Percentiles rank a stretch among this genome's conserved stretches.
phyloP scores from a whole-genome alignment of 2,113 vertebrate genomes.

The Cebus imitator region DNA sequence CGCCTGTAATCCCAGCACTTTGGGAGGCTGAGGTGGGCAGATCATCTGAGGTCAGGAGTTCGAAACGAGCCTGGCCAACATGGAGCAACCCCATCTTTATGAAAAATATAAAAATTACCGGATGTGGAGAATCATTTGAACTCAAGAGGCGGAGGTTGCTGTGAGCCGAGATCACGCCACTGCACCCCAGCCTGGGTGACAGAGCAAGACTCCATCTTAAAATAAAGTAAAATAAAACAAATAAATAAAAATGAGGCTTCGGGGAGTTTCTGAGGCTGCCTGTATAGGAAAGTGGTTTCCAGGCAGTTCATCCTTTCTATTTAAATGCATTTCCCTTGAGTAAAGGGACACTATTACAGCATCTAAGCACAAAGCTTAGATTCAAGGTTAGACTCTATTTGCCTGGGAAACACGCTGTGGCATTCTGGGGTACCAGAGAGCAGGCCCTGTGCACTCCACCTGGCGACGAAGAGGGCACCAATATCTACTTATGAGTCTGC shows the following conservation, averaged over 20 bases:
- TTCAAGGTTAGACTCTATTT: neutral
- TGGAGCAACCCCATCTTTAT: no score
- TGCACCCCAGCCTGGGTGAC: no score
- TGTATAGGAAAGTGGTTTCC: neutral
- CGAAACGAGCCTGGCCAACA: no score
- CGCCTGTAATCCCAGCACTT: no score
- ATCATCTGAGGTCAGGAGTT: no score
- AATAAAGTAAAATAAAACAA: neutral
- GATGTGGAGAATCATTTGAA: no score
- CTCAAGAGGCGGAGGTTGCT: no score
- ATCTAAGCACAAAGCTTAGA: neutral
- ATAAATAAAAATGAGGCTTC: neutral
- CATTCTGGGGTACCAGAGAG: neutral
- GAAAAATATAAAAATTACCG: no score
- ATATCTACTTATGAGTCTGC: neutral
- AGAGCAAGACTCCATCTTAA: neutral
- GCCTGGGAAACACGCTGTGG: fast-evolving
- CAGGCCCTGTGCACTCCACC: neutral
- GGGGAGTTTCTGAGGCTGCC: neutral
- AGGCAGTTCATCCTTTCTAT: neutral
- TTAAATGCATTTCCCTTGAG: neutral
- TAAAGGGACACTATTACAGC: neutral
- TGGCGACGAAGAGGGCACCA: neutral
- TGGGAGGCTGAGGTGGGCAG: no score
- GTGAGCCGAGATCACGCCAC: no score